phyloP scores from a whole-genome alignment of 2,797 vertebrate species.

The Valencia hispanica region DNA sequence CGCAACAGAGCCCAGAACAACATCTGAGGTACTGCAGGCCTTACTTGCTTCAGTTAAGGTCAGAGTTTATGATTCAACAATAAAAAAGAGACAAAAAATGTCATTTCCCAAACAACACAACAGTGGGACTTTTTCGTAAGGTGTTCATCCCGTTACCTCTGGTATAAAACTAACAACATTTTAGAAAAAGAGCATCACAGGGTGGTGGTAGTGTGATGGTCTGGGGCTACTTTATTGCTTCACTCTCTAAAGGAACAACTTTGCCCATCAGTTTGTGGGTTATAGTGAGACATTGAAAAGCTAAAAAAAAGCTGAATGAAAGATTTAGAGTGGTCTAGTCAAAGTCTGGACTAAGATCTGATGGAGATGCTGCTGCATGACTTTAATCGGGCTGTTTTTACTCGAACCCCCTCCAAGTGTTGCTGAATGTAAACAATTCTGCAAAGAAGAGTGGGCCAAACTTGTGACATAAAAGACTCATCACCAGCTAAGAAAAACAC shows the following conservation, averaged over 20 bases:
- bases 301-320: background rate
- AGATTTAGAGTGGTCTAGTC: background rate
- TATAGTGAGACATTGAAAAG: too few species aligned
- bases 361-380: background rate
- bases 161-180: background rate
- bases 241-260: background rate
- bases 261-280: background rate
- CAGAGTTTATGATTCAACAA: background rate
- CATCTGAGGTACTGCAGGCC: background rate
- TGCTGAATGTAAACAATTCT: too few species aligned
- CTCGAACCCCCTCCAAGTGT: background rate
- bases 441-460: too few species aligned
- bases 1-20: background rate
- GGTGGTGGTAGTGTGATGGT: background rate
- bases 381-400: background rate
- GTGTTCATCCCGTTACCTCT: background rate
- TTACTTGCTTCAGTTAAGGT: background rate
- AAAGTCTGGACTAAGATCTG: background rate
- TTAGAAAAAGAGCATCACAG: background rate
- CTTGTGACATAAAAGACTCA: background rate
- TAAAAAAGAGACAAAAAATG: background rate
- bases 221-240: background rate
- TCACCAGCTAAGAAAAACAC: background rate
- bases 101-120: background rate
- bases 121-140: background rate